Evolutionary conservation across 2,113 vertebrate genomes (phyloP).

Genomic region (Hippopotamus amphibius): DNA sequence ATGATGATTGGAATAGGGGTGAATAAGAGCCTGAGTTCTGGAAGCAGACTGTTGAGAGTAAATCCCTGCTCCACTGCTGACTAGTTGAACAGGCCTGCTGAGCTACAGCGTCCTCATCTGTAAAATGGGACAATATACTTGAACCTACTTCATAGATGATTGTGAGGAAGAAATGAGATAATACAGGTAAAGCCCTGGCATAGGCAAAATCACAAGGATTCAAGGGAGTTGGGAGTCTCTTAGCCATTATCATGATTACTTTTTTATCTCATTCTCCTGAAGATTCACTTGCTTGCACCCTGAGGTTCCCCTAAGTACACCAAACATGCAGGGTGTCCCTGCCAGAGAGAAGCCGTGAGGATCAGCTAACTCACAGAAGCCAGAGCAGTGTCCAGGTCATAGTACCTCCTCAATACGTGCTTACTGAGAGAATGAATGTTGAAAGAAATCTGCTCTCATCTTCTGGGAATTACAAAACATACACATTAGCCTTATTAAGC

Average conservation of each 20-base stretch:
- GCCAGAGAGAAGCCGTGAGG: background rate
- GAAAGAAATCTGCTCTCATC: background rate
- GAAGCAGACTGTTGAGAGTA: background rate
- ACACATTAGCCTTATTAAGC: background rate
- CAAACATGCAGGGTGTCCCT: background rate
- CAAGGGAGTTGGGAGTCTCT: background rate
- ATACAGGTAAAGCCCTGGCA: background rate
- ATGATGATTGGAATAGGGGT: background rate
- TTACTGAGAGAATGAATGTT: background rate
- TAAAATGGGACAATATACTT: background rate
- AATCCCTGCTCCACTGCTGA: background rate
- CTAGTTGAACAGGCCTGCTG: background rate
- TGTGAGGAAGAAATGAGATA: background rate
- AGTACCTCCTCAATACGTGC: background rate
- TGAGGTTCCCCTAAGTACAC: background rate
- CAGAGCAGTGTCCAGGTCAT: rapidly evolving
- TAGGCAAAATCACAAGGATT: background rate
- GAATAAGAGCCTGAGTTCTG: background rate
- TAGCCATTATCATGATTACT: background rate
- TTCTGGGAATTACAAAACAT: background rate
- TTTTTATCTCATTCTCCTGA: background rate
- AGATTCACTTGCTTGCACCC: background rate
- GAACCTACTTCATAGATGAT: background rate
- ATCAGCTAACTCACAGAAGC: background rate
- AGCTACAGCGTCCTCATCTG: background rate